phyloP scores from a whole-genome alignment of 2,113 vertebrate species.

The Ictidomys tridecemlineatus region DNA sequence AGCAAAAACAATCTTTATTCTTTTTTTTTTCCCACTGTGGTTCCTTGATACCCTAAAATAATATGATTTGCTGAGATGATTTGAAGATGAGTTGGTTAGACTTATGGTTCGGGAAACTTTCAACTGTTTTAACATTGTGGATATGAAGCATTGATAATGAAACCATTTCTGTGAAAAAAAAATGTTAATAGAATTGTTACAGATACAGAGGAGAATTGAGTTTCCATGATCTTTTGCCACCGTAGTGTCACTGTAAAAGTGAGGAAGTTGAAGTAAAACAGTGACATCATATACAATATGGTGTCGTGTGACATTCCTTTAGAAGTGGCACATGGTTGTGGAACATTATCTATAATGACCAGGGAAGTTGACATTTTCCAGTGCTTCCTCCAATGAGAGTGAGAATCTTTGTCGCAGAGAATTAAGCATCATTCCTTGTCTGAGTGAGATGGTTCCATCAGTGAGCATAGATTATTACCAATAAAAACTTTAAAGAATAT shows the following conservation, averaged over 20 bases:
- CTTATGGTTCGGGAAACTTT: conserved; percentile 56
- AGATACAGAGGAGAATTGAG: not conserved
- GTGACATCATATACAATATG: not conserved
- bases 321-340: not conserved
- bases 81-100: conserved; percentile 6
- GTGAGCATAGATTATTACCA: not conserved
- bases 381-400: not conserved
- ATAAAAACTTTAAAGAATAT: not conserved
- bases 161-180: conserved; percentile 40
- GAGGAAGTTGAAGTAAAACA: not conserved
- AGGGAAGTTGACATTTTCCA: not conserved
- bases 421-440: not conserved
- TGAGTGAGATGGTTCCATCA: not conserved
- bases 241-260: conserved; percentile 4
- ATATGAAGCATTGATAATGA: conserved; percentile 45
- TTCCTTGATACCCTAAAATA: conserved; percentile 66
- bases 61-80: conserved; percentile 59
- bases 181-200: conserved; percentile 20
- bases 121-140: conserved; percentile 55
- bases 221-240: conserved; percentile 36
- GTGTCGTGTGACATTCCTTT: not conserved
- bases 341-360: not conserved
- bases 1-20: conserved; percentile 78
- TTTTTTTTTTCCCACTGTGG: not conserved
- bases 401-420: not conserved